phyloP scores from a whole-genome alignment of 2,797 vertebrate species.

The Lepilemur ruficaudatus region DNA sequence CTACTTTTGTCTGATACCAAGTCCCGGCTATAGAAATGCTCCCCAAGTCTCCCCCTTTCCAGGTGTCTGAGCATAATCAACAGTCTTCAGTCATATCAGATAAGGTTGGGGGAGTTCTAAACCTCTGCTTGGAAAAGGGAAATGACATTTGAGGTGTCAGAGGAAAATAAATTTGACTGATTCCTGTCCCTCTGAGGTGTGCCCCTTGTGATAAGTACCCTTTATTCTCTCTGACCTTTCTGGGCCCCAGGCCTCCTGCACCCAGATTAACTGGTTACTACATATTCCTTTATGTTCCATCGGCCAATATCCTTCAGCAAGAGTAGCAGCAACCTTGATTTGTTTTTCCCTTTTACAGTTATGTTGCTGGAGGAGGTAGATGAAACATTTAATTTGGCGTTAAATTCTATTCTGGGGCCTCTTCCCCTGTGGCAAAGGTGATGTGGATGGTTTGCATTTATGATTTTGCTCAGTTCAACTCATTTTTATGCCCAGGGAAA shows the following conservation, averaged over 20 bases:
- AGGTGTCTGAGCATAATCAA: neutral
- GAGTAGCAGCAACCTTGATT: conserved; percentile 55
- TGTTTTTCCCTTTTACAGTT: conserved; percentile 68
- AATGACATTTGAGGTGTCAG: neutral
- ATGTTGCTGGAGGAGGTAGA: conserved; percentile 63
- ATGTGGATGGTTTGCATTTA: conserved; percentile 73
- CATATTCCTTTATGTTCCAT: conserved; percentile 56
- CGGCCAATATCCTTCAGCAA: conserved; percentile 56
- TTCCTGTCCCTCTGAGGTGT: neutral
- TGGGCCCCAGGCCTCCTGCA: neutral
- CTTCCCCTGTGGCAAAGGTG: conserved; percentile 77
- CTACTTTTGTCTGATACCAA: neutral
- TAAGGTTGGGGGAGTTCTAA: conserved; percentile 24
- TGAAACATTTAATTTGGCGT: conserved; percentile 78
- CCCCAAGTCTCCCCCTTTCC: neutral
- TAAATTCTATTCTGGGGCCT: conserved; percentile 77
- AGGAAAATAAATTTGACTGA: conserved; percentile 16
- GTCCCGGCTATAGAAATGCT: neutral
- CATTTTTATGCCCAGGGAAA: conserved; percentile 74
- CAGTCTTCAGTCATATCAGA: neutral
- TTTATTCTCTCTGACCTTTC: neutral
- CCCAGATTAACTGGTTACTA: neutral
- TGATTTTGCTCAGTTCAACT: conserved; percentile 73
- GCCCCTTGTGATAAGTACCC: neutral
- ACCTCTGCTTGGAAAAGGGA: neutral